Base-by-base conservation (phyloP, 1,140 invertebrate species). In the Whitmania pigra region DNA sequence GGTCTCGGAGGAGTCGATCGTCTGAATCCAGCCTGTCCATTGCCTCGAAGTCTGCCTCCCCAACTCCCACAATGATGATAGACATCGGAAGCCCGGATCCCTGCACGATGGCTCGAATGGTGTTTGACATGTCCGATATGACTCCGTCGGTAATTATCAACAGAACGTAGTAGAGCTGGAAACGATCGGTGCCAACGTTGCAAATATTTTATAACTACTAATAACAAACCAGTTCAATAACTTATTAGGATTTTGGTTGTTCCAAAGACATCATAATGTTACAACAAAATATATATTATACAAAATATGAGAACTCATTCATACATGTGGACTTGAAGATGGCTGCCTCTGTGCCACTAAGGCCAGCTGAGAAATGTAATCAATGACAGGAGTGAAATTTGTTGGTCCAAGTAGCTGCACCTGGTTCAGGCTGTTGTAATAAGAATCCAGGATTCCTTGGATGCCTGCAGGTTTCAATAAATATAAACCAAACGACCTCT, bases 361-460 rank as follows among this genome's bases (percentile, higher is more conserved):
- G 31, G 78, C 80, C 76, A 80, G 80, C 72, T 74, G 72, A 3
- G 76, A 73, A 9, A 84, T 82, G 76, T 84, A 82, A 29, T 80
- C 75, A 63, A 85, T 84, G 29, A 84, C 79, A 15, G 84, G 83
- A n/a, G 83, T 76, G 53, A 84, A 82, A 74, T 84, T 84, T 2
- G 84, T 85, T 20, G 84, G 84, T 36, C 83, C 84, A 74, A 79
- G 83, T 29, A 85, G 77, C 60, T 79, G 75, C 6, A 84, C 79
- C 66, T 78, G 78, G 53, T 76, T 76, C 11, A 85, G 73, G 49
- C 81, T 77, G 31, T 78, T 75, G 63, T 78, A 75, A 73, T 85
- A 85, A 6, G 84, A 83, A 25, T 82, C 75, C 60, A 85, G 71
- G 17, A 85, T 78, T 55, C 85, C 85, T 40, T 79, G 75, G 27